Conservation (phyloP, 1,140 invertebrate genomes). For the Latrodectus geometricus region DNA sequence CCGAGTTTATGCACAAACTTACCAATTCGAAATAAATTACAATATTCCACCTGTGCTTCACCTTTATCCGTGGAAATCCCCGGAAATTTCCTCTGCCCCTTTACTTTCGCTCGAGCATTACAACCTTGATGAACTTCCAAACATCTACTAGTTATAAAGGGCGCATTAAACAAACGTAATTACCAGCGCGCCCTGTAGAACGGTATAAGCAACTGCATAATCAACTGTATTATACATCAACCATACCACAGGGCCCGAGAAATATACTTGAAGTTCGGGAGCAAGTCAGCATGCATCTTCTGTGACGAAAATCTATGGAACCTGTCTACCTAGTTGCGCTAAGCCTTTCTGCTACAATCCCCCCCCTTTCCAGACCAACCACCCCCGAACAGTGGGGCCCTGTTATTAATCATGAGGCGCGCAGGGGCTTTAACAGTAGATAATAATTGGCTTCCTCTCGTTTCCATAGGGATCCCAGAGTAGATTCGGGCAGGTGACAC, state of each 20-base stretch:
- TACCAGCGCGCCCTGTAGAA: conserved; percentile 22
- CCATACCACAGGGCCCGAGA: conserved; percentile 1
- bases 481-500: conserved; percentile 55
- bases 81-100: no score
- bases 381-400: not conserved
- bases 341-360: conserved; percentile 12
- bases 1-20: no score
- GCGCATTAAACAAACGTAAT: conserved; percentile 54
- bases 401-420: conserved; percentile 51
- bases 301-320: conserved; percentile 52
- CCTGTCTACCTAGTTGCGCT: conserved; percentile 52
- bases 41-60: no score
- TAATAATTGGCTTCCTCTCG: conserved; percentile 62
- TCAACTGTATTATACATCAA: conserved; percentile 40
- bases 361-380: no score
- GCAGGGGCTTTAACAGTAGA: conserved; percentile 53
- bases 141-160: no score
- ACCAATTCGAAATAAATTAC: no score
- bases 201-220: conserved; percentile 43
- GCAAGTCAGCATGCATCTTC: conserved; percentile 57
- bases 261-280: conserved; percentile 17
- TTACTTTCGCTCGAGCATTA: no score
- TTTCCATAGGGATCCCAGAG: conserved; percentile 50
- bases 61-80: no score
- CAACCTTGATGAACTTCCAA: no score